Percentiles rank a stretch among this genome's conserved stretches.
These are phyloP conservation scores for Pterois miles DNA, from an alignment of 2,797 vertebrate genomes.

Conservation along the genomic window DNA sequence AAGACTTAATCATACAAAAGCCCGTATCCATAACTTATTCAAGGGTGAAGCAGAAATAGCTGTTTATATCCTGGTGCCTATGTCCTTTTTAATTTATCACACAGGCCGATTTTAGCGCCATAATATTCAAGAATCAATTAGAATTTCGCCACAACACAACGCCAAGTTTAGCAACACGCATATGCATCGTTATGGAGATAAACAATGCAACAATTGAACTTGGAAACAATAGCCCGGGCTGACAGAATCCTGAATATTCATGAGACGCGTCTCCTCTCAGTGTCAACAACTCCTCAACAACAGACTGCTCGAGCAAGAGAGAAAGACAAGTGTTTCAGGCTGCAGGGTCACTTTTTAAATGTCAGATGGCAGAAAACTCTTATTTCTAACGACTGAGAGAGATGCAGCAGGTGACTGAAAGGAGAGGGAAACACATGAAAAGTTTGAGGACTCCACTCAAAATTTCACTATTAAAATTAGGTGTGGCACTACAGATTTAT, in stretches of 20 bases:
- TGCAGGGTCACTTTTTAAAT: slow-evolving; percentile 60
- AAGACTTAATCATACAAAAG: slow-evolving; percentile 45
- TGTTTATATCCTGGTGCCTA: slow-evolving; percentile 11
- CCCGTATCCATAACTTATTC: slow-evolving; percentile 46
- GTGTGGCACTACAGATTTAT: too few relatives aligned
- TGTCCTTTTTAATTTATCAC: background rate
- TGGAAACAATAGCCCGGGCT: slow-evolving; percentile 56
- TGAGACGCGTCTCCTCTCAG: slow-evolving; percentile 58
- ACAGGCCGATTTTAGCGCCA: background rate
- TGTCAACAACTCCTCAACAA: slow-evolving; percentile 58
- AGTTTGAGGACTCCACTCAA: background rate
- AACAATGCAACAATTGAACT: slow-evolving; percentile 67
- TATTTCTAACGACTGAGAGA: background rate
- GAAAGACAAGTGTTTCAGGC: slow-evolving; percentile 6
- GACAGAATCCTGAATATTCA: slow-evolving; percentile 68
- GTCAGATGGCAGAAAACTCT: slow-evolving; percentile 1
- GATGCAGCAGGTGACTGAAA: background rate
- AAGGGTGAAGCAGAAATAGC: slow-evolving; percentile 43
- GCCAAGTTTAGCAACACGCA: slow-evolving; percentile 20
- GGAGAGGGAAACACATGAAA: background rate
- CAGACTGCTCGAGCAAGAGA: slow-evolving; percentile 29
- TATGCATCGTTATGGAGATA: slow-evolving; percentile 23
- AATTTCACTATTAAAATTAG: background rate
- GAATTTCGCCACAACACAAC: background rate
- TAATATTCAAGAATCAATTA: slow-evolving; percentile 12